Percentiles rank a stretch among this genome's conserved stretches.
These are phyloP conservation scores for Globicephala melas DNA, from an alignment of 2,113 vertebrate genomes.

Conservation along the genomic window DNA sequence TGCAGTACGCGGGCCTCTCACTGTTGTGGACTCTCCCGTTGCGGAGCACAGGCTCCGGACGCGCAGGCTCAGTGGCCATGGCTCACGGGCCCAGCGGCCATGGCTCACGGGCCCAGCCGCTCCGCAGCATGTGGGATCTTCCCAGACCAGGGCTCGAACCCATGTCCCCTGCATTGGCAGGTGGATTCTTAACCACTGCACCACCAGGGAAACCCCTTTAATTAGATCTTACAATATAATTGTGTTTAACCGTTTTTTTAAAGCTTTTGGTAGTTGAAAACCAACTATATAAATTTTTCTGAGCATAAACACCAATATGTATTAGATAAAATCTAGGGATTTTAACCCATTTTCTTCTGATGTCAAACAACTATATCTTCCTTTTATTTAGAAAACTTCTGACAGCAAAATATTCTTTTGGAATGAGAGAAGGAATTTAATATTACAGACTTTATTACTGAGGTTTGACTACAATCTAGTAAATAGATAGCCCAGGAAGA, in stretches of 20 bases:
- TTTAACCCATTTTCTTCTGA: conserved; percentile 35
- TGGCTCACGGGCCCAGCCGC: no score
- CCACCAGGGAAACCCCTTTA: neutral
- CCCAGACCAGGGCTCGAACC: no score
- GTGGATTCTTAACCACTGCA: no score
- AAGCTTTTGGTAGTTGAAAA: conserved; percentile 25
- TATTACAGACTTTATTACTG: neutral
- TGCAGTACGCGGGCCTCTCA: no score
- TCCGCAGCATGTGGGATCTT: no score
- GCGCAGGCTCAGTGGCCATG: no score
- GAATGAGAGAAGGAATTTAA: conserved; percentile 28
- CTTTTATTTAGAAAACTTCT: conserved; percentile 13
- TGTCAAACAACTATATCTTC: conserved; percentile 5
- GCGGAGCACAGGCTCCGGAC: no score
- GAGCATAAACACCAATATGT: neutral
- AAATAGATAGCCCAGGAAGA: neutral
- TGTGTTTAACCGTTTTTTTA: neutral
- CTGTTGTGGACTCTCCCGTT: no score
- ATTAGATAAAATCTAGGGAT: neutral
- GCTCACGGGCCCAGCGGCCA: no score
- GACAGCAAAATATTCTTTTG: conserved; percentile 24
- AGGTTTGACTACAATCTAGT: neutral
- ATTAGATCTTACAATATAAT: neutral
- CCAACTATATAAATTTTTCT: conserved; percentile 41
- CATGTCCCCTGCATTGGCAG: no score